phyloP scores from a whole-genome alignment of 2,113 vertebrate species.

The Rhinogobius similis region DNA sequence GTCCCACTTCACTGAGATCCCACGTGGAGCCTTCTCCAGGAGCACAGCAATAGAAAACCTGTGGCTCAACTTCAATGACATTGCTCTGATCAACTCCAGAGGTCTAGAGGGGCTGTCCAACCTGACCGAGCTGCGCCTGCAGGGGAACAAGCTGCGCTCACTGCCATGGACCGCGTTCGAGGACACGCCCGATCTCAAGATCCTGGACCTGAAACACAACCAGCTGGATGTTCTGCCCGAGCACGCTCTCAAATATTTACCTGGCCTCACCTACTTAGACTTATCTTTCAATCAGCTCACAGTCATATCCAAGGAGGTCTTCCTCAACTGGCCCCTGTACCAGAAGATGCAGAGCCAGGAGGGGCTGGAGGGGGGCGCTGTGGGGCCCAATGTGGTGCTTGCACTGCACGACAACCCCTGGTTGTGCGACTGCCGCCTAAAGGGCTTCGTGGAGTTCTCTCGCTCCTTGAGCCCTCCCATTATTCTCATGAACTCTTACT shows the following conservation, averaged over 20 bases:
- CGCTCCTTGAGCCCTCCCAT: slow-evolving; percentile 80
- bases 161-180: slow-evolving; percentile 92
- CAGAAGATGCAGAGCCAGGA: slow-evolving; percentile 70
- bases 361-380: slow-evolving; percentile 33
- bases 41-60: slow-evolving; percentile 82
- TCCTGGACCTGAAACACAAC: slow-evolving; percentile 91
- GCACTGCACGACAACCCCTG: slow-evolving; percentile 89
- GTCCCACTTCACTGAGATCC: slow-evolving; percentile 86
- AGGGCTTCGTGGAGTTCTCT: slow-evolving; percentile 87
- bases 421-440: slow-evolving; percentile 89
- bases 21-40: slow-evolving; percentile 78
- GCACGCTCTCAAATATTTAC: slow-evolving; percentile 83
- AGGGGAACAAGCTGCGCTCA: slow-evolving; percentile 88
- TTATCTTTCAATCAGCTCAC: slow-evolving; percentile 91
- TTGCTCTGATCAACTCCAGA: slow-evolving; percentile 85
- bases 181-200: slow-evolving; percentile 80
- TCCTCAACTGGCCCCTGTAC: slow-evolving; percentile 86
- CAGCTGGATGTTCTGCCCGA: slow-evolving; percentile 86
- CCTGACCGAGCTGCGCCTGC: slow-evolving; percentile 86
- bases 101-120: slow-evolving; percentile 80
- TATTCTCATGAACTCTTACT: slow-evolving; percentile 91
- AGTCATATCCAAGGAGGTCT: slow-evolving; percentile 88
- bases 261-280: slow-evolving; percentile 89
- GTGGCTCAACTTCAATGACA: slow-evolving; percentile 92
- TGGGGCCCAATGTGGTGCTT: slow-evolving; percentile 76